A percentile compares a stretch with the other conserved stretches of the same genome.
These are phyloP conservation scores for Dryas iulia DNA, from an alignment of 1,140 invertebrate genomes.

Conservation along the genomic window DNA sequence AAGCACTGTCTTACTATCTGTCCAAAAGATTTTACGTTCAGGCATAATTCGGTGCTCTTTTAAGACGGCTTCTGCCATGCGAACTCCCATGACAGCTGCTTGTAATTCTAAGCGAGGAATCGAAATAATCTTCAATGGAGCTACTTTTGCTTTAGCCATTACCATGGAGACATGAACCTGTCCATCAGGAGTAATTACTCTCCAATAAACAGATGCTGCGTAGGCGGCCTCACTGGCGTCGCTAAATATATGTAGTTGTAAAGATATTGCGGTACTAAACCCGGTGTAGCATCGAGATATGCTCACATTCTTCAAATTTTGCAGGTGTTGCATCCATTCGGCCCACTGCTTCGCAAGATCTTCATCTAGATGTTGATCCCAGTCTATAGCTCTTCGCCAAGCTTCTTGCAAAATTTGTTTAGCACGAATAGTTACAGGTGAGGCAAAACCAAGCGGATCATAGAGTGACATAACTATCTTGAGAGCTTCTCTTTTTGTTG, in stretches of 20 bases:
- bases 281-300: slow-evolving; percentile 6
- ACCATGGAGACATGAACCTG: slow-evolving; percentile 3
- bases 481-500: slow-evolving; percentile 37
- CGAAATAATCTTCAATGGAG: slow-evolving; percentile 25
- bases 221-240: slow-evolving; percentile 33
- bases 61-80: slow-evolving; percentile 32
- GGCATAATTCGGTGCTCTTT: slow-evolving; percentile 24
- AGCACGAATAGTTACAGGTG: slow-evolving; percentile 15
- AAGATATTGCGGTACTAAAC: neutral
- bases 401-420: slow-evolving; percentile 44
- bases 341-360: slow-evolving; percentile 5
- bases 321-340: slow-evolving; percentile 8
- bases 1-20: slow-evolving; percentile 28
- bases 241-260: slow-evolving; percentile 29
- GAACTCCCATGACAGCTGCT: slow-evolving; percentile 21
- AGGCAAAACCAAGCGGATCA: slow-evolving; percentile 36
- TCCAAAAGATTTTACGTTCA: slow-evolving; percentile 16
- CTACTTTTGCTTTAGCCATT: slow-evolving; percentile 20
- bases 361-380: neutral
- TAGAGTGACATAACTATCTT: slow-evolving; percentile 36
- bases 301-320: neutral
- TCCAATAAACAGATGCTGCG: slow-evolving; percentile 25
- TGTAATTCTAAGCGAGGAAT: slow-evolving; percentile 30
- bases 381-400: slow-evolving; percentile 34
- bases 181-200: neutral